A percentile compares a stretch with the other conserved stretches of the same genome.
These are phyloP conservation scores for Minunthozetes semirufus DNA, from an alignment of 2,888 invertebrate genomes.

Conservation along the genomic window DNA sequence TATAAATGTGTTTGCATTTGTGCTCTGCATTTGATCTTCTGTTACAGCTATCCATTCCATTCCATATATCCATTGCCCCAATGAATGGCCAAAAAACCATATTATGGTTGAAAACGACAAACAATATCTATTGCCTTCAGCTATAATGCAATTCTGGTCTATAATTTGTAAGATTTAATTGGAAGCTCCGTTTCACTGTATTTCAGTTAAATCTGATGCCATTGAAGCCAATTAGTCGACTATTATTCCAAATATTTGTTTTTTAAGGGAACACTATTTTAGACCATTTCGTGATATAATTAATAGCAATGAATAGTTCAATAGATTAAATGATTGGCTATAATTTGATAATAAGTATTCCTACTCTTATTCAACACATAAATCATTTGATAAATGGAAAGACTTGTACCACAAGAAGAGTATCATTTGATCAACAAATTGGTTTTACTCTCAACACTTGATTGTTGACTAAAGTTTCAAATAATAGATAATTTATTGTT, in stretches of 20 bases:
- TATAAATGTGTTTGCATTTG: slow-evolving; percentile 17
- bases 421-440: background rate
- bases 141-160: background rate
- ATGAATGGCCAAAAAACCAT: background rate
- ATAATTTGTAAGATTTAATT: slow-evolving; percentile 11
- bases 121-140: slow-evolving; percentile 3
- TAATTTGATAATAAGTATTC: slow-evolving; percentile 5
- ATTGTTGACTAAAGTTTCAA: background rate
- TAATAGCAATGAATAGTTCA: slow-evolving; percentile 1
- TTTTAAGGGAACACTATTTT: background rate
- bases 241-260: background rate
- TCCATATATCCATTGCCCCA: no score
- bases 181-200: background rate
- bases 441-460: background rate
- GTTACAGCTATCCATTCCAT: background rate
- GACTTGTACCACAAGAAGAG: background rate
- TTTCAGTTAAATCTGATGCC: background rate
- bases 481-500: background rate
- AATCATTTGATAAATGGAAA: background rate
- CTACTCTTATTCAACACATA: background rate
- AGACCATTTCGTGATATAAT: slow-evolving; percentile 5
- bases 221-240: background rate
- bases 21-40: background rate
- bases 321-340: background rate
- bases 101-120: background rate